Evolutionary conservation across 2,888 invertebrate genomes (phyloP).

Genomic region (Mongoloraphidia duomilia): DNA sequence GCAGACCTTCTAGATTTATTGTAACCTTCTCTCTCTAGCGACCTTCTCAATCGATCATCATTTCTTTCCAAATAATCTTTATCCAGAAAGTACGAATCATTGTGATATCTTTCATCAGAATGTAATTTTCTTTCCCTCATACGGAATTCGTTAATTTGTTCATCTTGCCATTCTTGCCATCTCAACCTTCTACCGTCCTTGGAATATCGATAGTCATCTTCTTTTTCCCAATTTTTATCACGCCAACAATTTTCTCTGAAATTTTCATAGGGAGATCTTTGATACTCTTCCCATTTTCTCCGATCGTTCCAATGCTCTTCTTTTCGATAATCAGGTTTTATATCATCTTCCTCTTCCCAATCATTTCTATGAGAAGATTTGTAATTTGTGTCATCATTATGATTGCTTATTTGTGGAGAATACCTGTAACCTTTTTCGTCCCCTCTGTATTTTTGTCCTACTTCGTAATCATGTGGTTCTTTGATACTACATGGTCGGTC

Average conservation of each 20-base stretch:
- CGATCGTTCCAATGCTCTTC: too few species aligned
- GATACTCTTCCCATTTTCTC: too few species aligned
- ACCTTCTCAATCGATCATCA: conserved; percentile 1
- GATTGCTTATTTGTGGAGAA: too few species aligned
- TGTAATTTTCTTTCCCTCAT: conserved; percentile 7
- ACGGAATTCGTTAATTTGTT: conserved; percentile 7
- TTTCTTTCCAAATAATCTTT: too few species aligned
- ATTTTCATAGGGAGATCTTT: background rate
- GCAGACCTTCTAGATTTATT: conserved; percentile 12
- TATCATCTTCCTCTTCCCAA: too few species aligned
- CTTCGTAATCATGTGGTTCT: too few species aligned
- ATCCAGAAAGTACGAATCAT: background rate
- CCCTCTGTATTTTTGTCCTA: too few species aligned
- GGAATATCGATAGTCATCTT: conserved; percentile 14
- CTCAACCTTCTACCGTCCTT: conserved; percentile 16
- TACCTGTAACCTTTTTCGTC: too few species aligned
- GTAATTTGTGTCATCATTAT: too few species aligned
- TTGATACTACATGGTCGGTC: too few species aligned
- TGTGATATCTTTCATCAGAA: conserved; percentile 1
- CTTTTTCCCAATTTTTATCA: conserved; percentile 17
- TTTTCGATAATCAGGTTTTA: too few species aligned
- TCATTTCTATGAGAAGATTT: too few species aligned
- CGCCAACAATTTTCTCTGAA: background rate
- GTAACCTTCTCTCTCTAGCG: conserved; percentile 15
- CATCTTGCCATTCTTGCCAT: conserved; percentile 9